Evolutionary conservation across 2,113 vertebrate genomes (phyloP).

Genomic region (Terrapene triunguis): DNA sequence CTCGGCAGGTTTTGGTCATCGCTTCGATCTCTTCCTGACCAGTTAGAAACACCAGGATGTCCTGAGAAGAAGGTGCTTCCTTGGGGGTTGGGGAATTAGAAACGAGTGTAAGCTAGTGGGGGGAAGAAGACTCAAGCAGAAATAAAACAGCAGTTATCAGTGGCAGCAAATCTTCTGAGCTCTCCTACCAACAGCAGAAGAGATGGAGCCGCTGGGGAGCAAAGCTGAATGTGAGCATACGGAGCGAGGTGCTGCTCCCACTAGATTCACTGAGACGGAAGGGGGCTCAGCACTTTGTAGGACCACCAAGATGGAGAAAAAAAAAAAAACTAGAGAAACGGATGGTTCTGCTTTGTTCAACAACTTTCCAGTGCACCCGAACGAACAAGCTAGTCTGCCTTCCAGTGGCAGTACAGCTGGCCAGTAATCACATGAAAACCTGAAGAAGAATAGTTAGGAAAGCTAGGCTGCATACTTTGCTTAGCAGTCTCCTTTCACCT

Average conservation of each 20-base stretch:
- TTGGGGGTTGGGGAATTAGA: slow-evolving; percentile 43
- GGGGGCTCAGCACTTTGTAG: not conserved
- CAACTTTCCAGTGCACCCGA: not conserved
- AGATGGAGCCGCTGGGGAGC: not conserved
- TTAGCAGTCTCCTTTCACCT: not conserved
- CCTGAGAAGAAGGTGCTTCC: slow-evolving; percentile 91
- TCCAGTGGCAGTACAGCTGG: not conserved
- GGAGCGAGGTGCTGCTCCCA: not conserved
- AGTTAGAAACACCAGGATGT: slow-evolving; percentile 96
- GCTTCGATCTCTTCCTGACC: slow-evolving; percentile 99
- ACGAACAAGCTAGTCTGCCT: not conserved
- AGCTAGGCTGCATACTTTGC: not conserved
- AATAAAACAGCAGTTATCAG: not conserved
- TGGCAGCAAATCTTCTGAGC: not conserved
- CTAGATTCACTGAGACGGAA: not conserved
- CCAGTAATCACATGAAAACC: not conserved
- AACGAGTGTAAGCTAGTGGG: not conserved
- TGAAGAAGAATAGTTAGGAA: not conserved
- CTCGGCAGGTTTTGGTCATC: slow-evolving; percentile 92
- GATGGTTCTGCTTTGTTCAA: not conserved
- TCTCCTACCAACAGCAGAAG: not conserved
- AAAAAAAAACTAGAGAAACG: not conserved
- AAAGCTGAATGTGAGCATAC: rapidly evolving
- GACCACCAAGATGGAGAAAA: not conserved
- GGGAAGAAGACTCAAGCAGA: not conserved